A percentile compares a stretch with the other conserved stretches of the same genome.
Conservation (phyloP, 2,113 vertebrate genomes). For the Murina feae region DNA sequence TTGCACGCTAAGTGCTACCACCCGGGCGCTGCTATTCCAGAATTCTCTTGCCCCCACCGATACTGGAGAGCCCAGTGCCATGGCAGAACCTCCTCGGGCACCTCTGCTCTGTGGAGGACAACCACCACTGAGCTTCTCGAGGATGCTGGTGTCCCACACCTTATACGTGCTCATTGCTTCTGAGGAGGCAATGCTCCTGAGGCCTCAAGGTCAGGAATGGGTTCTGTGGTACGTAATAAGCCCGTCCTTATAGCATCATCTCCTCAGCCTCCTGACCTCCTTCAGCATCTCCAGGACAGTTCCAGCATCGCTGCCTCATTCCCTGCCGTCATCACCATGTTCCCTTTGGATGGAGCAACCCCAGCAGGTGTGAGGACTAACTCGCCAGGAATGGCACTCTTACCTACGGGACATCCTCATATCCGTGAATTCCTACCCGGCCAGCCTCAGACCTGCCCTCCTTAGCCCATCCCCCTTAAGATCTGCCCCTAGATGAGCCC, state of each 20-base stretch:
- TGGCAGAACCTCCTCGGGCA: neutral
- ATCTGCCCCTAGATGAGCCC: neutral
- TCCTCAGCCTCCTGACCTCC: neutral
- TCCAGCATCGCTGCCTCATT: neutral
- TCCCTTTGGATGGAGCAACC: neutral
- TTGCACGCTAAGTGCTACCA: neutral
- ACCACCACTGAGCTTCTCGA: neutral
- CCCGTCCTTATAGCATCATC: too few relatives aligned
- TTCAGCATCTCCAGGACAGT: neutral
- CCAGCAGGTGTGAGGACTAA: neutral
- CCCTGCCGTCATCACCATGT: neutral
- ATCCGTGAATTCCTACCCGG: neutral
- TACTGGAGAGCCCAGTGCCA: neutral
- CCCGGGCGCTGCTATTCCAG: neutral
- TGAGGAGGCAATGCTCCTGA: neutral
- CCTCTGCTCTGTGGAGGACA: too few relatives aligned
- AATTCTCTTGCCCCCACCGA: neutral
- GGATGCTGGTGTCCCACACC: neutral
- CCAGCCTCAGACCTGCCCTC: neutral
- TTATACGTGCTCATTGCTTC: neutral
- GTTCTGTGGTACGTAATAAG: neutral
- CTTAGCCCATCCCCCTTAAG: neutral
- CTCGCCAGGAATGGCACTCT: neutral
- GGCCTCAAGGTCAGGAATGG: neutral
- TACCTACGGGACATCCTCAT: neutral